Evolutionary conservation across 2,113 vertebrate genomes (phyloP).

Genomic region (Anoplopoma fimbria): DNA sequence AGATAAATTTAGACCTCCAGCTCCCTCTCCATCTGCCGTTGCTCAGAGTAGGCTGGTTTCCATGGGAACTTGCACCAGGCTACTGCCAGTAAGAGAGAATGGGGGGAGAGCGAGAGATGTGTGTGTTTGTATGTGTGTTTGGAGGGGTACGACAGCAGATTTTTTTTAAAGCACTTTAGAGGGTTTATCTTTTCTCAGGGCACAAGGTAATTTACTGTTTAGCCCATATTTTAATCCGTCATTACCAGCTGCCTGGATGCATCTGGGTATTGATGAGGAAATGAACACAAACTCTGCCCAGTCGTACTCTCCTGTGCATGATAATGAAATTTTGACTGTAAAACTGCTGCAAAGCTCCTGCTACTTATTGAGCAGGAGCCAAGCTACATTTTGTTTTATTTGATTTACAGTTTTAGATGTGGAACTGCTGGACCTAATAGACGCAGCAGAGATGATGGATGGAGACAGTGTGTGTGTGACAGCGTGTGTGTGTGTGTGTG

Average conservation of each 20-base stretch:
- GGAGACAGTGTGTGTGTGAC: not conserved
- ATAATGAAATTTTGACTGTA: constrained; percentile 58
- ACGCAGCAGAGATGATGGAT: constrained; percentile 29
- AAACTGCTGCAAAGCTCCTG: constrained; percentile 24
- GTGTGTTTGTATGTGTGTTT: constrained; percentile 27
- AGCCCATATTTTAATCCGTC: constrained; percentile 59
- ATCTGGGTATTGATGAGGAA: constrained; percentile 63
- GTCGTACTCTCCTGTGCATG: constrained; percentile 25
- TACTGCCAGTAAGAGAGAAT: constrained; percentile 76
- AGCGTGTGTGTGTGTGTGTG: not conserved
- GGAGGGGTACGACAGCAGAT: constrained; percentile 58
- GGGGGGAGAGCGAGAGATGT: constrained; percentile 40
- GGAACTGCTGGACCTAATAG: constrained; percentile 23
- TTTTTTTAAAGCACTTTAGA: constrained; percentile 66
- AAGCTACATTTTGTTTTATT: constrained; percentile 40
- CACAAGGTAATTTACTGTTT: constrained; percentile 67
- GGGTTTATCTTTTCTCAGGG: constrained; percentile 66
- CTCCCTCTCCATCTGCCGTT: constrained; percentile 87
- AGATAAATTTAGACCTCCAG: constrained; percentile 88
- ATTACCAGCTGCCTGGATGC: constrained; percentile 55
- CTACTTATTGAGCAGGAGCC: constrained; percentile 16
- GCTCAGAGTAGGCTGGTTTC: constrained; percentile 87
- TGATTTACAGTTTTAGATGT: constrained; percentile 25
- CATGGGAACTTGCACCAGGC: constrained; percentile 86
- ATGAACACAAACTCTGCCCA: constrained; percentile 35